phyloP scores from a whole-genome alignment of 1,140 invertebrate genomes.

The Elymnias hypermnestra region DNA sequence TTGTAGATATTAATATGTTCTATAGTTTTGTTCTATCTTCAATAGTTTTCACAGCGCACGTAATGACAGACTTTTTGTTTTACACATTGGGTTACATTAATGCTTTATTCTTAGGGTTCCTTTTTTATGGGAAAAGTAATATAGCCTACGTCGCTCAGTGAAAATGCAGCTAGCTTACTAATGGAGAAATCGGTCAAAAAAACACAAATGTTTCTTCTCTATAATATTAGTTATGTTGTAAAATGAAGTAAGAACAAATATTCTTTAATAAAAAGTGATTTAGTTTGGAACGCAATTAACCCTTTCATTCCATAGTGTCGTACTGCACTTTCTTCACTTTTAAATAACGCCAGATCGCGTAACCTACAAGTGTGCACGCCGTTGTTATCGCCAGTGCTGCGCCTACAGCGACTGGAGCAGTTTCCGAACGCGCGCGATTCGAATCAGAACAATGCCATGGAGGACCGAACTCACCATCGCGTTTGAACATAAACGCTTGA shows the following conservation, averaged over 20 bases:
- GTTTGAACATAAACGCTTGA: constrained; percentile 79
- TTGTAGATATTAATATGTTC: too few relatives aligned
- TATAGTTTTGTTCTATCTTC: too few relatives aligned
- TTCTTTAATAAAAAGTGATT: constrained; percentile 7
- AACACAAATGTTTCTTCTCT: too few relatives aligned
- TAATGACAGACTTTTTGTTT: too few relatives aligned
- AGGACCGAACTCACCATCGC: constrained; percentile 76
- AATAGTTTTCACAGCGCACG: too few relatives aligned
- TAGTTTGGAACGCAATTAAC: constrained; percentile 32
- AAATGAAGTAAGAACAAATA: background rate
- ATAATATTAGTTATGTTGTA: background rate
- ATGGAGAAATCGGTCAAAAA: background rate
- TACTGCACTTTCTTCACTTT: constrained; percentile 94
- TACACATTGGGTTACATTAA: too few relatives aligned
- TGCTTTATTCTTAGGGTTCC: too few relatives aligned
- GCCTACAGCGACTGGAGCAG: constrained; percentile 90
- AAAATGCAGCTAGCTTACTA: too few relatives aligned
- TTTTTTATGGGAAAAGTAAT: too few relatives aligned
- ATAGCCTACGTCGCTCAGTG: too few relatives aligned
- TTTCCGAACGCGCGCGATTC: constrained; percentile 81
- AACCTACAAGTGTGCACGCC: constrained; percentile 87
- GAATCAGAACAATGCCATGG: constrained; percentile 76
- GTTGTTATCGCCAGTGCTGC: constrained; percentile 89
- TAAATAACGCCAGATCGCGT: constrained; percentile 90
- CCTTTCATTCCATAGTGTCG: constrained; percentile 89